Base-by-base conservation (phyloP, 2,888 invertebrate genomes). In the Morpho deidamia region DNA sequence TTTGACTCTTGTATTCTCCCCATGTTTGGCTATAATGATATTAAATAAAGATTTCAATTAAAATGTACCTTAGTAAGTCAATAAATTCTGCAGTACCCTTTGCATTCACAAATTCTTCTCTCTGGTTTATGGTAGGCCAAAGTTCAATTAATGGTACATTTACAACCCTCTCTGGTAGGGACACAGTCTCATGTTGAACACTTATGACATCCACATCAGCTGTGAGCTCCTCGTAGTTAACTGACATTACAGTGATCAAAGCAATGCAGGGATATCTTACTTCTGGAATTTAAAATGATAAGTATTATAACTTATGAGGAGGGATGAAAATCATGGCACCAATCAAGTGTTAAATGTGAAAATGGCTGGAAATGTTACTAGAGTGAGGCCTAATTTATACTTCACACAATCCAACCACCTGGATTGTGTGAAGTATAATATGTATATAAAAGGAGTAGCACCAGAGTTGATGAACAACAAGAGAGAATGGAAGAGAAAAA, bases 261-360 rank as follows among this genome's bases (percentile, higher is more conserved):
- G 93, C 93, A 34, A 93, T 81, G 45, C 93, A 92, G 0, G 94
- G 94, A 73, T 91, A 94, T 63, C 92, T 89, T 10, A 93, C 92
- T 58, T 92, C 90, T 76, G 76, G 4, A 76, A 79, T 43, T 8
- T 14, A 8, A 41, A 39, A 38, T 45, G 7, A 35, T 32, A 33
- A 7, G 35, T 8, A 37, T 23, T 23, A 23, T 23, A 2, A 23
- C 23, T 23, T 23, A 23, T n/a, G n/a, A n/a, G n/a, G n/a, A n/a
- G n/a, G n/a, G n/a, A n/a, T n/a, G n/a, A n/a, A n/a, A n/a, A n/a
- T n/a, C n/a, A n/a, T n/a, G n/a, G n/a, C n/a, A n/a, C n/a, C n/a
- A n/a, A n/a, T n/a, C n/a, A n/a, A n/a, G n/a, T n/a, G n/a, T n/a
- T n/a, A n/a, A n/a, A n/a, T n/a, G n/a, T n/a, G n/a, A n/a, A n/a